Percentiles rank a stretch among this genome's conserved stretches.
phyloP scores from a whole-genome alignment of 2,113 vertebrate genomes.

The Neolamprologus sp. region DNA sequence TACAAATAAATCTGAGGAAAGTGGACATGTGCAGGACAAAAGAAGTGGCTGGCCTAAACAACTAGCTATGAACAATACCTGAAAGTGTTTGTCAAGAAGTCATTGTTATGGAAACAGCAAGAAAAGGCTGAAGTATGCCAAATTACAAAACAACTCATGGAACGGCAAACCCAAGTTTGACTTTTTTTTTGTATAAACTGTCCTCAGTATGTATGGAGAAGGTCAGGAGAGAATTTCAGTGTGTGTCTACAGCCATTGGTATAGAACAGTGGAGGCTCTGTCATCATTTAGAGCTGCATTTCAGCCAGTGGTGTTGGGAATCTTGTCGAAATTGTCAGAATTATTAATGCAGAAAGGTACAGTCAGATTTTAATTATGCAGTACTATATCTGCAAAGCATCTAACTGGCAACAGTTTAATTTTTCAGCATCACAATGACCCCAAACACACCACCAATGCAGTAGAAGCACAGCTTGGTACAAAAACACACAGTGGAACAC shows the following conservation, averaged over 20 bases:
- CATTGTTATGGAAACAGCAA: neutral
- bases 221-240: neutral
- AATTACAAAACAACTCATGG: neutral
- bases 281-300: neutral
- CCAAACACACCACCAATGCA: neutral
- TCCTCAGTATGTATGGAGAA: neutral
- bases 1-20: neutral
- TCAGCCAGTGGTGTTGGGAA: neutral
- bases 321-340: neutral
- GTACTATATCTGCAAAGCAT: neutral
- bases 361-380: neutral
- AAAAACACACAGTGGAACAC: neutral
- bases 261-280: neutral
- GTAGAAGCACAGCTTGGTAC: neutral
- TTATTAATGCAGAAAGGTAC: neutral
- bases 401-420: neutral
- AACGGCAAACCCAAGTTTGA: neutral
- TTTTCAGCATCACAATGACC: neutral
- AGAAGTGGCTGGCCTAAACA: neutral
- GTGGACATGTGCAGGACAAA: neutral
- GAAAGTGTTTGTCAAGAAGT: neutral
- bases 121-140: neutral
- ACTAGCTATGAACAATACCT: neutral
- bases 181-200: neutral
- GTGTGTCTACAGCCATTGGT: neutral